Evolutionary conservation across 2,113 vertebrate species (phyloP), one percentile per base, ranked within the genome.

Genomic region (Rhabdornis inornatus): DNA sequence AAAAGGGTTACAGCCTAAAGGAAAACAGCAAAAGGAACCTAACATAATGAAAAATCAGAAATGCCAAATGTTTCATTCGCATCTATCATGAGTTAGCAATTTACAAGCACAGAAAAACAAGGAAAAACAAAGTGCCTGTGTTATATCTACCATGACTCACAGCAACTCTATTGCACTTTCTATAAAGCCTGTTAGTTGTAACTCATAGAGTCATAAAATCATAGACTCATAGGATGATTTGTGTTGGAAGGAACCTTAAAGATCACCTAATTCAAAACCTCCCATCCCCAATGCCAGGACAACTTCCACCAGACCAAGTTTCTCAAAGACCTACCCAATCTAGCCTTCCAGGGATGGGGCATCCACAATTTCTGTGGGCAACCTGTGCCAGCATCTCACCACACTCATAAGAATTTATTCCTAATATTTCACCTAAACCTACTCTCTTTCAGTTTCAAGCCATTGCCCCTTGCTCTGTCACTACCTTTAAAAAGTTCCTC

Each of bases 121-220:
- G 65, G 52, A 23, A 93, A 94, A 94, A 81, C 66, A 84, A 81
- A 95, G 60, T 6, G 9, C 9, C 4, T 60, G 39, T 75, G 75
- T 78, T 65, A n/a, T 84, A 87, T 52, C 60, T 56, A 59, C 35
- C 27, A 27, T 96, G 95, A 96, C 80, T 96, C 96, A 97, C 10
- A 89, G 72, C 60, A 92, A 69, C 44, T 68, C 63, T 49, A 24
- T 95, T 95, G 84, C 94, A 49, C 74, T 79, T 94, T 79, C 61
- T 69, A 76, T 31, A 75, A 87, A 82, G 77, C 37, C 63, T n/a
- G 10, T 57, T 82, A 68, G 39, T 20, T 84, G 49, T 35, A 89
- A 86, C n/a, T 69, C 71, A 49, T 2, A 30, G 55, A 89, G 55
- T 35, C 57, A 88, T 7, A 64, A 64, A 63, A 61, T 61, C 40